Percentiles rank a stretch among this genome's conserved stretches.
phyloP scores from a whole-genome alignment of 2,888 invertebrate species.

The Apamea sordens region DNA sequence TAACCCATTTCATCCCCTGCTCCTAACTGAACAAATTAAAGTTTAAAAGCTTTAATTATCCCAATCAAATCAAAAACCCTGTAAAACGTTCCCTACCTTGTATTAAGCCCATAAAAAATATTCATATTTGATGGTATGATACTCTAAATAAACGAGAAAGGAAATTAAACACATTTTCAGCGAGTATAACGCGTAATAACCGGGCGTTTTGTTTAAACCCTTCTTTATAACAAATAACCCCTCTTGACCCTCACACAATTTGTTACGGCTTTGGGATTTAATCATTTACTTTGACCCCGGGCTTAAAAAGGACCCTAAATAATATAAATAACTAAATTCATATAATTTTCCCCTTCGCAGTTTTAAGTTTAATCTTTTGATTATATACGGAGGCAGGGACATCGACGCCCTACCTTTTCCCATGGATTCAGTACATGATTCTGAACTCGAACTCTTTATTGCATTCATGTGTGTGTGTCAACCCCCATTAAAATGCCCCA shows the following conservation, averaged over 20 bases:
- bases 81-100: conserved; percentile 20
- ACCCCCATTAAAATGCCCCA: no score
- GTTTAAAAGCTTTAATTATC: conserved; percentile 32
- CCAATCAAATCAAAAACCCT: conserved; percentile 22
- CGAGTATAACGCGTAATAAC: conserved; percentile 51
- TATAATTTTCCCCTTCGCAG: conserved; percentile 44
- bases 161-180: conserved; percentile 65
- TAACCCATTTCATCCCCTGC: conserved; percentile 2
- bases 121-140: conserved; percentile 47
- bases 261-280: conserved; percentile 64
- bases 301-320: conserved; percentile 61
- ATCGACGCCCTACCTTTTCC: neutral
- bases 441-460: no score
- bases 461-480: no score
- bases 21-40: conserved; percentile 18
- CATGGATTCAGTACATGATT: no score
- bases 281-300: conserved; percentile 63
- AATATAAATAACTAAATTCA: conserved; percentile 61
- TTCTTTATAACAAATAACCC: conserved; percentile 63
- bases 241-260: conserved; percentile 65
- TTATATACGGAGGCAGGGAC: conserved; percentile 1
- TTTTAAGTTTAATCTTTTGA: conserved; percentile 49
- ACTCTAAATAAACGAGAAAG: conserved; percentile 53
- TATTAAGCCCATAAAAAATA: conserved; percentile 39
- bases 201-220: conserved; percentile 56